Evolutionary conservation across 2,113 vertebrate genomes (phyloP).

Genomic region (Echinops telfairi): DNA sequence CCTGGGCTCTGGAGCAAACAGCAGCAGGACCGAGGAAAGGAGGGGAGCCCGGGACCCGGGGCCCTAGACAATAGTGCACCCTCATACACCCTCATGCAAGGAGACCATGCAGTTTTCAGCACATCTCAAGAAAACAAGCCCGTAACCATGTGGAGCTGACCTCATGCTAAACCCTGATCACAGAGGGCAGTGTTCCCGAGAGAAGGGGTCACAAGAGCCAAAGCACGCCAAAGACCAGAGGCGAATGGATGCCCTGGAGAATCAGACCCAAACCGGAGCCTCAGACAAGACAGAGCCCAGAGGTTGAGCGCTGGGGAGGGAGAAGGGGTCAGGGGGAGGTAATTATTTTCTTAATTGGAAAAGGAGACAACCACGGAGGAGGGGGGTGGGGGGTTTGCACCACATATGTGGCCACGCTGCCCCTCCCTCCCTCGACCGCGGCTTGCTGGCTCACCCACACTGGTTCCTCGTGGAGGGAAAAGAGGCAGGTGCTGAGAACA

Average conservation of each 20-base stretch:
- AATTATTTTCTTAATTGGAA: constrained; percentile 69
- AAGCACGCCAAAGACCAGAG: not conserved
- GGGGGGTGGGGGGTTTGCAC: not conserved
- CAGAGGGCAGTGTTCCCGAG: not conserved
- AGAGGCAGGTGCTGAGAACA: not conserved
- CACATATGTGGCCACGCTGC: not conserved
- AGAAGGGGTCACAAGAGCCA: not conserved
- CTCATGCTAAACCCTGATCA: not conserved
- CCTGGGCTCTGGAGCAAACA: not conserved
- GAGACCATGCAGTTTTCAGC: not conserved
- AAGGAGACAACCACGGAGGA: constrained; percentile 29
- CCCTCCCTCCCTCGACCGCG: not conserved
- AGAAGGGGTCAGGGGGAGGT: constrained; percentile 37
- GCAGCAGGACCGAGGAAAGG: not conserved
- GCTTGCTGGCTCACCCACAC: too few species aligned
- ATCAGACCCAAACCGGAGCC: not conserved
- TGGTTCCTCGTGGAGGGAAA: constrained; percentile 25
- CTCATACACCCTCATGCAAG: not conserved
- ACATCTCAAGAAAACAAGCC: constrained; percentile 34
- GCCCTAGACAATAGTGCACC: not conserved
- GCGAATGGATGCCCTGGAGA: constrained; percentile 3
- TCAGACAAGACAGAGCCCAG: constrained; percentile 43
- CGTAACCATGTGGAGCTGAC: constrained; percentile 11
- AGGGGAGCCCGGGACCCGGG: too few species aligned
- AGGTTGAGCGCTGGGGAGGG: constrained; percentile 46